A percentile compares a stretch with the other conserved stretches of the same genome.
These are phyloP conservation scores for Pseudochirops corinnae DNA, from an alignment of 2,797 vertebrate species.

Conservation along the genomic window DNA sequence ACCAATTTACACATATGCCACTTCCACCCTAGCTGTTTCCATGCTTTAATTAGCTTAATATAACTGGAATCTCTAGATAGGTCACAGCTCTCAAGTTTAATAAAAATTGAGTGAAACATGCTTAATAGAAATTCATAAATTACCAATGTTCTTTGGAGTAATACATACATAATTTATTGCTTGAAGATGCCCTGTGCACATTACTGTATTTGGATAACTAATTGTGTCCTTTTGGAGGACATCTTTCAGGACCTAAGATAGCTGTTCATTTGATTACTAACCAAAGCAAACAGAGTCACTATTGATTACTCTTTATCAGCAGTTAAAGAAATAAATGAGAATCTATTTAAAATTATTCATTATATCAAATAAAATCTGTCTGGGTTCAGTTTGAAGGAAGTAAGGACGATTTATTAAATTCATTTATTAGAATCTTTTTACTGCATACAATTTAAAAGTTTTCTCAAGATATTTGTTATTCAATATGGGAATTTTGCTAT, in stretches of 20 bases:
- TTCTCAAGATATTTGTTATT: background rate
- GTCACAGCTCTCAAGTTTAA: conserved; percentile 84
- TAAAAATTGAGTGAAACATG: conserved; percentile 81
- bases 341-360: background rate
- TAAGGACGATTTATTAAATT: background rate
- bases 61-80: conserved; percentile 83
- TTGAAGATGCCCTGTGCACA: conserved; percentile 68
- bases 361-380: background rate
- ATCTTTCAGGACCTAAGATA: conserved; percentile 62
- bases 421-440: background rate
- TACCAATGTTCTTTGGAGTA: conserved; percentile 80
- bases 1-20: conserved; percentile 74
- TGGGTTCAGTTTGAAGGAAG: background rate
- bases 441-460: background rate
- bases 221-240: conserved; percentile 54
- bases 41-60: conserved; percentile 84
- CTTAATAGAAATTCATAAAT: conserved; percentile 83
- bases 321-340: background rate
- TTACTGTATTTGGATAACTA: conserved; percentile 76
- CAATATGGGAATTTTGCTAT: background rate
- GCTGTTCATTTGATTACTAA: conserved; percentile 15
- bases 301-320: background rate
- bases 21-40: conserved; percentile 76
- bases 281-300: background rate
- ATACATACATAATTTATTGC: conserved; percentile 83